These are phyloP conservation scores for Microctonus hyperodae DNA, from an alignment of 2,888 invertebrate species.

Conservation along the genomic window DNA sequence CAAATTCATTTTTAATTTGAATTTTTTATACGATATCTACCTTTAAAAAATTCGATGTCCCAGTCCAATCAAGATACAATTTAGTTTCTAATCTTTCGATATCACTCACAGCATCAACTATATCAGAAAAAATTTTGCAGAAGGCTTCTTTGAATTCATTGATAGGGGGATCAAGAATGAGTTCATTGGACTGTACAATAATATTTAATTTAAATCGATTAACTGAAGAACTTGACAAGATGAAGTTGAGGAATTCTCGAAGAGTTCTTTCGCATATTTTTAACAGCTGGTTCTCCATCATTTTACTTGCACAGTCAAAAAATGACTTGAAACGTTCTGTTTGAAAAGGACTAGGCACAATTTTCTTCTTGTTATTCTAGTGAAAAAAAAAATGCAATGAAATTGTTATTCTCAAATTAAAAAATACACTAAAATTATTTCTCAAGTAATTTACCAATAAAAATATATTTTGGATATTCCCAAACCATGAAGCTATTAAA, in stretches of 20 bases:
- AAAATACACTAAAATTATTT: neutral
- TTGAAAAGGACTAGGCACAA: conserved; percentile 75
- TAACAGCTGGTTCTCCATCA: conserved; percentile 91
- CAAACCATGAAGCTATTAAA: conserved; percentile 74
- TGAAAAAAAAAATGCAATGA: conserved; percentile 18
- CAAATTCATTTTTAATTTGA: neutral
- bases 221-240: conserved; percentile 75
- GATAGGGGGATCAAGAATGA: conserved; percentile 78
- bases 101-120: conserved; percentile 76
- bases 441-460: conserved; percentile 67
- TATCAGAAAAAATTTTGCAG: conserved; percentile 74
- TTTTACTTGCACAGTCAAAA: conserved; percentile 82
- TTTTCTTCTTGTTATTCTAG: conserved; percentile 73
- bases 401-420: neutral
- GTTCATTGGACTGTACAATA: conserved; percentile 68
- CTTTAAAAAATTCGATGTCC: conserved; percentile 45
- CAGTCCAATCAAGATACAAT: conserved; percentile 72
- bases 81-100: conserved; percentile 83
- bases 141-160: conserved; percentile 78
- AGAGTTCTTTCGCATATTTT: conserved; percentile 82
- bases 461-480: conserved; percentile 72
- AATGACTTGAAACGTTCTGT: conserved; percentile 77
- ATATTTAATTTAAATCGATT: conserved; percentile 74
- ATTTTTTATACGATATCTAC: conserved; percentile 36
- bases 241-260: conserved; percentile 76